A percentile compares a stretch with the other conserved stretches of the same genome.
Conservation (phyloP, 2,113 vertebrate species). For the Sylvilagus bachmani region DNA sequence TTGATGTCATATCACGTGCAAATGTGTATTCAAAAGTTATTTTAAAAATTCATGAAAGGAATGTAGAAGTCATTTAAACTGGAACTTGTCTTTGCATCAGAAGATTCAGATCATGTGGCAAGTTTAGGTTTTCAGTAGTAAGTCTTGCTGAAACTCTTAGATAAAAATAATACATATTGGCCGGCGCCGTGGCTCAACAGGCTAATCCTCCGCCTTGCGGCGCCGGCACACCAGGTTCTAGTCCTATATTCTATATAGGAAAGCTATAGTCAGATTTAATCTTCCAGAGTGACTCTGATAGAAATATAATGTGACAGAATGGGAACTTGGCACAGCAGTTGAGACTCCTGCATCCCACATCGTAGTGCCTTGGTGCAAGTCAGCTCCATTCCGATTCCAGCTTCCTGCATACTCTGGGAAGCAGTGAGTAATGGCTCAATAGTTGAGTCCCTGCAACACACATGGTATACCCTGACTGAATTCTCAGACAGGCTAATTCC, state of each 20-base stretch:
- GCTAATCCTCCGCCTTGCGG: no score
- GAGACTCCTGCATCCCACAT: no score
- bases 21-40: neutral
- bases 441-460: no score
- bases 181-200: no score
- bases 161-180: neutral
- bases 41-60: neutral
- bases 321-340: no score
- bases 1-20: neutral
- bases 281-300: neutral
- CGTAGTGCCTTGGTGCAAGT: no score
- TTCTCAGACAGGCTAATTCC: no score
- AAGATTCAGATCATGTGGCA: neutral
- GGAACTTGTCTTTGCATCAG: neutral
- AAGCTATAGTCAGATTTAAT: neutral
- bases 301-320: neutral
- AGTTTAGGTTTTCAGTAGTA: neutral
- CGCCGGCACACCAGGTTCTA: no score
- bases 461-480: no score
- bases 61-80: neutral
- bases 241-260: neutral
- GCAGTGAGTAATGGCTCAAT: no score
- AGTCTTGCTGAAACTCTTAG: neutral
- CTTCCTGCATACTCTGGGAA: no score
- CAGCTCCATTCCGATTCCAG: no score